Evolutionary conservation across 2,113 vertebrate species (phyloP).

Genomic region (Oophaga pumilio): DNA sequence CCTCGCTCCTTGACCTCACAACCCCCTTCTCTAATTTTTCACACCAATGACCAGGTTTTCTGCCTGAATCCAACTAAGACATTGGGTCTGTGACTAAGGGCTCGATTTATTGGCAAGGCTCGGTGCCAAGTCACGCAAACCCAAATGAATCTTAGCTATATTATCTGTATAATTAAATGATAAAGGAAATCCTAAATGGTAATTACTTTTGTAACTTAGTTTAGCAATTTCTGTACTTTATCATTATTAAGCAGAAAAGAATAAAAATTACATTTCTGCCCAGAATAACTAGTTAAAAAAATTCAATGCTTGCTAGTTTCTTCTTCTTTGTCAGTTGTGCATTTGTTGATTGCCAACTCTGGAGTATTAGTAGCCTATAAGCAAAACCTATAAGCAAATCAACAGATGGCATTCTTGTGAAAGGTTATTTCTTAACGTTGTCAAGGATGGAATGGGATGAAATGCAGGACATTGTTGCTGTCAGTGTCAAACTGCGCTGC

Average conservation of each 20-base stretch:
- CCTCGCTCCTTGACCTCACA: neutral
- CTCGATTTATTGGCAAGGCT: conserved; percentile 3
- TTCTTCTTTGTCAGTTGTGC: conserved; percentile 7
- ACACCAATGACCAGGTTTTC: neutral
- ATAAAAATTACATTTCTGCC: neutral
- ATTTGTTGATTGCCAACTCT: conserved; percentile 46
- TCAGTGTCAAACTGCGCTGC: conserved; percentile 56
- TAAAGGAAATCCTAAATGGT: conserved; percentile 20
- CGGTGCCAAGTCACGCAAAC: neutral
- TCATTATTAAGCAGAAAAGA: conserved; percentile 14
- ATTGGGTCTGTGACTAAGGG: conserved; percentile 11
- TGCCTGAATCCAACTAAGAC: neutral
- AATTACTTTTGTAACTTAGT: conserved; percentile 20
- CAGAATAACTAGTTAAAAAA: neutral
- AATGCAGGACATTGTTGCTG: conserved; percentile 58
- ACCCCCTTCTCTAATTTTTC: neutral
- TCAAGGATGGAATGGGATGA: conserved; percentile 52
- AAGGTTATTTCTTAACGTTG: conserved; percentile 59
- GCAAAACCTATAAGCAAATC: conserved; percentile 45
- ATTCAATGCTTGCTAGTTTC: neutral
- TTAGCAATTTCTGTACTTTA: neutral
- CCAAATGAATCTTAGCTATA: conserved; percentile 22
- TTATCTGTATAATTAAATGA: conserved; percentile 40
- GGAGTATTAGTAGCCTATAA: conserved; percentile 53
- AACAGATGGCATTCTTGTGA: conserved; percentile 52